A percentile compares a stretch with the other conserved stretches of the same genome.
phyloP scores from a whole-genome alignment of 2,113 vertebrate species.

The Pipra filicauda region DNA sequence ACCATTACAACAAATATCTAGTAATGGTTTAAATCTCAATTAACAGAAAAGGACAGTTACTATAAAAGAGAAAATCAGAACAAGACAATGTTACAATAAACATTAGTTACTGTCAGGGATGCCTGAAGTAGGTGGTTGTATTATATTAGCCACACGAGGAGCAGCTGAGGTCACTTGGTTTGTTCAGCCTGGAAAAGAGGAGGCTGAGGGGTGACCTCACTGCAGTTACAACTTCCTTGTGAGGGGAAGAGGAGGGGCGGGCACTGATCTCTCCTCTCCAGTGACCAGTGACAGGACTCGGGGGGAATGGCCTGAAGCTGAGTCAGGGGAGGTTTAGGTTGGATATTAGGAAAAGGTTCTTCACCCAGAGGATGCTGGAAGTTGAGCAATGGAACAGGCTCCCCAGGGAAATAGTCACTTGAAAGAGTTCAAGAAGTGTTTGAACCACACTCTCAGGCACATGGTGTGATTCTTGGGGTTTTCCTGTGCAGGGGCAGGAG shows the following conservation, averaged over 20 bases:
- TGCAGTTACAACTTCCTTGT: fast-evolving
- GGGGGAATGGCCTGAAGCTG: background rate
- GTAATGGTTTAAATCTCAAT: background rate
- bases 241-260: background rate
- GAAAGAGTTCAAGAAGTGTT: fast-evolving
- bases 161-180: fast-evolving
- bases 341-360: background rate
- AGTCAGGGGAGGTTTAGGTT: background rate
- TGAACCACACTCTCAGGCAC: background rate
- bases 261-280: background rate
- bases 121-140: background rate
- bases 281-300: fast-evolving
- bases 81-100: background rate
- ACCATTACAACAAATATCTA: background rate
- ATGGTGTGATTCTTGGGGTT: background rate
- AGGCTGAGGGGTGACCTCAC: background rate
- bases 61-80: background rate
- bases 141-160: background rate
- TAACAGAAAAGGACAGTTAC: background rate
- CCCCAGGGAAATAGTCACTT: background rate
- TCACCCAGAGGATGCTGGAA: too few species aligned
- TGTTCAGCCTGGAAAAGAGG: background rate
- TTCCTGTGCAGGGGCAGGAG: background rate
- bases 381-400: fast-evolving
- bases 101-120: background rate